These are phyloP conservation scores for Chromobotia macracanthus DNA, from an alignment of 2,797 vertebrate genomes.

Conservation along the genomic window DNA sequence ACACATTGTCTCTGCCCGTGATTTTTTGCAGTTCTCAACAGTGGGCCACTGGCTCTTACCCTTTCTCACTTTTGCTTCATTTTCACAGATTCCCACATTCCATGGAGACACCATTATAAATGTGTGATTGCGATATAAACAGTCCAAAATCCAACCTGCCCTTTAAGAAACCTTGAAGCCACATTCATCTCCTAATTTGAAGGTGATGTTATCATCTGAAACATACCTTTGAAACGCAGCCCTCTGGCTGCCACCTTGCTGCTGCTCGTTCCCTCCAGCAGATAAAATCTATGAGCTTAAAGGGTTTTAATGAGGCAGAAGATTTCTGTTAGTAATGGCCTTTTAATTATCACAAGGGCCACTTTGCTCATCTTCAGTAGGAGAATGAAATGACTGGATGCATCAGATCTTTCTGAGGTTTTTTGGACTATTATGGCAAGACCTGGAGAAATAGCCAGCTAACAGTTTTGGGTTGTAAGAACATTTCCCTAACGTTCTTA, in stretches of 20 bases:
- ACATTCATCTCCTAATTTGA: conserved; percentile 67
- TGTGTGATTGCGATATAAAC: conserved; percentile 21
- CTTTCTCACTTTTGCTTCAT: neutral
- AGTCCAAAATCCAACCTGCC: conserved; percentile 54
- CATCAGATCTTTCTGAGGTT: conserved; percentile 49
- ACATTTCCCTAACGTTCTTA: too few species aligned
- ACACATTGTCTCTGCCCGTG: too few species aligned
- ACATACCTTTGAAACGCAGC: conserved; percentile 53
- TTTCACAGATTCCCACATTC: neutral
- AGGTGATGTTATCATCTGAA: conserved; percentile 63
- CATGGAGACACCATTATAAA: neutral
- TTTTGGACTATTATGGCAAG: conserved; percentile 16
- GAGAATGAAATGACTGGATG: conserved; percentile 63
- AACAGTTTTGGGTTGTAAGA: too few species aligned
- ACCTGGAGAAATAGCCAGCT: conserved; percentile 1
- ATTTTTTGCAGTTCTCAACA: too few species aligned
- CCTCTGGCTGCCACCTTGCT: conserved; percentile 56
- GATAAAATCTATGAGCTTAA: conserved; percentile 56
- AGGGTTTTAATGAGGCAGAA: conserved; percentile 70
- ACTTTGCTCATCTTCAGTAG: conserved; percentile 61
- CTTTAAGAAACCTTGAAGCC: conserved; percentile 65
- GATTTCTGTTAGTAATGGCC: conserved; percentile 55
- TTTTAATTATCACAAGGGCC: conserved; percentile 70
- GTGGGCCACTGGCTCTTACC: too few species aligned
- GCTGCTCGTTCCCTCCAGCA: conserved; percentile 46